phyloP scores from a whole-genome alignment of 2,888 invertebrate genomes.

The Cataglyphis rosenhaueri region DNA sequence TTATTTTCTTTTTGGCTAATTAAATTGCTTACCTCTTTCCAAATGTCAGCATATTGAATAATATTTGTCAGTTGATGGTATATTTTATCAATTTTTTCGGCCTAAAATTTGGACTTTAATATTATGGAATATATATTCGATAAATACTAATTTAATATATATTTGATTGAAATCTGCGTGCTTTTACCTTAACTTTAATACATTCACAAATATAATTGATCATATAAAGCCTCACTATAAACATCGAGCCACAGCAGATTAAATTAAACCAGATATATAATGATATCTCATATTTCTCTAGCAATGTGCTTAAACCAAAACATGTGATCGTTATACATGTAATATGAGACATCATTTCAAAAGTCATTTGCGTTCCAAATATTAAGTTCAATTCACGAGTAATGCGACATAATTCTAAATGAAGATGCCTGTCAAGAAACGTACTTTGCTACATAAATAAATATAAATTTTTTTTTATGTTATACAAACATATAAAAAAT shows the following conservation, averaged over 20 bases:
- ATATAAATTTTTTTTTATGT: background rate
- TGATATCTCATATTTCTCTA: background rate
- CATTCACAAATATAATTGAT: slow-evolving; percentile 27
- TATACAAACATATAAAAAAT: background rate
- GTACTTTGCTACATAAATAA: background rate
- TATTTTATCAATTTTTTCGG: slow-evolving; percentile 16
- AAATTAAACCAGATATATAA: too few species aligned
- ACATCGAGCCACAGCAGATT: background rate
- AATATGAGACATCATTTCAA: slow-evolving; percentile 2
- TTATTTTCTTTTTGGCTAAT: background rate
- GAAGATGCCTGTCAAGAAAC: slow-evolving; percentile 36
- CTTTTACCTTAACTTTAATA: slow-evolving; percentile 16
- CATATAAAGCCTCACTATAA: background rate
- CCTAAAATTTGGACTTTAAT: slow-evolving; percentile 22
- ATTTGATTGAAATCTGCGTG: background rate
- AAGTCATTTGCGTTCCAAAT: slow-evolving; percentile 23
- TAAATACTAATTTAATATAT: background rate
- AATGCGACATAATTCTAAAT: slow-evolving; percentile 33
- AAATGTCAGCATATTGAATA: background rate
- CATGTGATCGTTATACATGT: background rate
- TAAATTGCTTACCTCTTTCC: slow-evolving; percentile 16
- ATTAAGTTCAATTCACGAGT: slow-evolving; percentile 32
- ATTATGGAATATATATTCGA: slow-evolving; percentile 1
- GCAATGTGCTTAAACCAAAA: background rate
- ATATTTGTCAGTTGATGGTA: slow-evolving; percentile 2